Base-by-base conservation (phyloP, 2,113 vertebrate genomes). In the Chionis minor region DNA sequence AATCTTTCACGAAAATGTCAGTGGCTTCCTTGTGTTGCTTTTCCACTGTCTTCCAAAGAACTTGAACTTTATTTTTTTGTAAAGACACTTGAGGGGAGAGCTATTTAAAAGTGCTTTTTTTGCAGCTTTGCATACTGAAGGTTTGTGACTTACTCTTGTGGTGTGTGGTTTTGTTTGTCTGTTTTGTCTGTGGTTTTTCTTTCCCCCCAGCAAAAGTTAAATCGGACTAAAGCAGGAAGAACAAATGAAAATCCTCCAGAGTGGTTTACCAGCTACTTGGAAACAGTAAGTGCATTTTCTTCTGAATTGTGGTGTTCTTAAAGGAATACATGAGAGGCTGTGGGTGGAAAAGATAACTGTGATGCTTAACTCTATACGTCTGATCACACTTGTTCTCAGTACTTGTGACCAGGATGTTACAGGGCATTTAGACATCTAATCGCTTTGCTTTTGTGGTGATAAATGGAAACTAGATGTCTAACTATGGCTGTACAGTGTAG, bases 201-300 rank as follows among this genome's bases (percentile, higher is more conserved):
- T 55, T 16, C 15, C 2, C 2, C 14, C 19, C 86, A 97, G 96
- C 74, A 38, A 62, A 93, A 94, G 7, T 51, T 90, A 49, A 89
- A 73, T 86, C 61, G 27, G 9, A 28, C 30, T 59, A 27, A 65
- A 58, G 4, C 55, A 66, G 94, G 88, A 59, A 89, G 92, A 54
- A 73, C 75, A 80, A 96, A 92, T 83, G 98, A 99, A 63, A 98
- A 98, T 24, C 99, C 99, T 70, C 99, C 99, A 40, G 98, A 98
- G 75, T 99, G 99, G 99, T 99, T 99, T 86, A 98, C 99, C 42
- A 98, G 98, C 51, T 99, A 99, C 97, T 98, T 99, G 98, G 99
- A 99, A 95, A 99, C 98, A 93, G 99, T 99, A 96, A 97, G 98
- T 97, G 9, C 79, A 5, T 56, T 90, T 66, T 84, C 54, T 69